Base-by-base conservation (phyloP, 2,797 vertebrate species). In the Halcyon chelicuti region DNA sequence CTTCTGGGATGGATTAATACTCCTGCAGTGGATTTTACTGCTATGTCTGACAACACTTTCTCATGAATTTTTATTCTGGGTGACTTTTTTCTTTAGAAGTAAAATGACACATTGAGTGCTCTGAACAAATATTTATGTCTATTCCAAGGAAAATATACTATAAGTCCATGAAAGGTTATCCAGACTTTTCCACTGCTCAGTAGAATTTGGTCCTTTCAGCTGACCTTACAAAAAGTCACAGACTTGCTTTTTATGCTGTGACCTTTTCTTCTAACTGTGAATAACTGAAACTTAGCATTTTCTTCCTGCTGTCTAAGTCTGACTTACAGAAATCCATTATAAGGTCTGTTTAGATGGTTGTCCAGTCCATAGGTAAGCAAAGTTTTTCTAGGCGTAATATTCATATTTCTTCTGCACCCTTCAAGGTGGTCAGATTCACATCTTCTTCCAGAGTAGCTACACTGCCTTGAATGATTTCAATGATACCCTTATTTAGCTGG, bases 1-100 rank as follows among this genome's bases (percentile, higher is more conserved):
- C 91, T 97, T 97, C 58, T 85, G 89, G 91, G 89, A 96, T 84
- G 40, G 67, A 94, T 97, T 97, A 97, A 96, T 77, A 92, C 23
- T 95, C 23, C 14, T 65, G 33, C 26, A 63, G 46, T 83, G 74
- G 78, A 90, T 97, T 97, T 97, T 81, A 78, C 60, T 73, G 54
- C 80, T 66, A 46, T 19, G 77, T 92, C 57, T 94, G 63, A 94
- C 75, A 92, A 62, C 83, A 85, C 70, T 96, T 95, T 42, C 90
- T 52, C 21, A 37, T 91, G 75, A 97, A 96, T 42, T 95, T 96
- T 89, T 88, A 83, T 94, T 91, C 60, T 52, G 63, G 31, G 42
- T 52, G 37, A 8, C 19, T 42, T 94, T 91, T 54, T 42, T 46
- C 49, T 85, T 92, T 49, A 82, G 47, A 44, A 73, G 33, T 80